Percentiles rank a stretch among this genome's conserved stretches.
Evolutionary conservation across 2,113 vertebrate species (phyloP).

Genomic region (Rhinogobius similis): DNA sequence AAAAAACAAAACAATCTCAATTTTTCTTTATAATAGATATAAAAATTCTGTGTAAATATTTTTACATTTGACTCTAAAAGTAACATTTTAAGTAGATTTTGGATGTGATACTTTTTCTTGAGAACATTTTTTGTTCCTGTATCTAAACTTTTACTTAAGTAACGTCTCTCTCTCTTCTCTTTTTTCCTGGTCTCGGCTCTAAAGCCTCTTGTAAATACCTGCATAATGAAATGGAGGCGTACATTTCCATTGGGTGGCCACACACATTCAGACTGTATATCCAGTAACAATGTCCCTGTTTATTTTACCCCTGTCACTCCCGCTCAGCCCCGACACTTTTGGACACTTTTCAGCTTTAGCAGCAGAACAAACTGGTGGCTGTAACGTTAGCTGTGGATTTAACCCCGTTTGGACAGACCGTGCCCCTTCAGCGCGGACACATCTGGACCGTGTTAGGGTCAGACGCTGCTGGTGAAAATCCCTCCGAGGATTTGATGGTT

Average conservation of each 20-base stretch:
- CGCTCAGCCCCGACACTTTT: background rate
- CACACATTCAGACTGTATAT: background rate
- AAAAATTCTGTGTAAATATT: too few relatives aligned
- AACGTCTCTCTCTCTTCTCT: background rate
- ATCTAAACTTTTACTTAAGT: too few relatives aligned
- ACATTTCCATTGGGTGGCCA: background rate
- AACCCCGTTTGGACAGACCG: background rate
- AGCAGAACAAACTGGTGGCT: constrained; percentile 5
- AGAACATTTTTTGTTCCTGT: too few relatives aligned
- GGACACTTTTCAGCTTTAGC: constrained; percentile 2
- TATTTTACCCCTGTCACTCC: background rate
- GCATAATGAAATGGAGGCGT: constrained; percentile 10
- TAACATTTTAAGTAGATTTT: too few relatives aligned
- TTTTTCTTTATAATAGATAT: too few relatives aligned
- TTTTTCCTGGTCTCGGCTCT: background rate
- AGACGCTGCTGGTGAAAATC: constrained; percentile 66
- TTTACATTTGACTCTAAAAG: too few relatives aligned
- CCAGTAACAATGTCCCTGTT: background rate
- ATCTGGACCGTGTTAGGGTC: constrained; percentile 74
- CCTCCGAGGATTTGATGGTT: constrained; percentile 60
- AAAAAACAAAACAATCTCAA: too few relatives aligned
- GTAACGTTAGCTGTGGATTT: constrained; percentile 8
- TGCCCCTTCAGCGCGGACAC: constrained; percentile 40
- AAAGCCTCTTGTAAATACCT: constrained; percentile 27
- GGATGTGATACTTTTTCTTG: too few relatives aligned